Base-by-base conservation (phyloP, 2,113 vertebrate genomes). In the Heteronetta atricapilla region DNA sequence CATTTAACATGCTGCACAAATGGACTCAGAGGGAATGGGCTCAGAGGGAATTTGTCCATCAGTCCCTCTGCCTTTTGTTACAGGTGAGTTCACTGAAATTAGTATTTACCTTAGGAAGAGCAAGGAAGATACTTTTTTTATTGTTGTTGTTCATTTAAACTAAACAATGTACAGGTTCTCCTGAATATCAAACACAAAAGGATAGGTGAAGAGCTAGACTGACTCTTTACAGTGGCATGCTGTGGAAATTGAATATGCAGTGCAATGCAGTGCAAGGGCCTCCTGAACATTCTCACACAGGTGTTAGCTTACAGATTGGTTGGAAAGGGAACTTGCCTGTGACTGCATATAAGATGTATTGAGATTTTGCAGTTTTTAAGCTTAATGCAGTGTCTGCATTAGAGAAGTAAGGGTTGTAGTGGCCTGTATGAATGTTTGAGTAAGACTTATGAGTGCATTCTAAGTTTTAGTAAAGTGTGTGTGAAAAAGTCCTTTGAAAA, bases 321-420 rank as follows among this genome's bases (percentile, higher is more conserved):
- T 62, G 63, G 82, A 93, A 80, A 67, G 31, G 63, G 10, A 77
- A 38, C 38, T 31, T 48, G 26, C 11, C 40, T 87, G 16, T 62
- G 55, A 19, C 59, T 66, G 19, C 6, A 8, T 56, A 3, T 26
- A 40, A 53, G 53, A 21, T 3, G 0, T 48, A 15, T 0, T 48
- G 63, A 93, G 23, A 40, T 89, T 86, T 67, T 79, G 53, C 44
- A 64, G 18, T 19, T 78, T 76, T 91, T 58, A 56, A 21, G 11
- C 19, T 73, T 62, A 56, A 53, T 33, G 28, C 7, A 31, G 59
- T 74, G 40, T 13, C 34, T 77, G 10, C 19, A n/a, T 11, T 80
- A 55, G 14, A 74, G 23, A 78, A 20, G 20, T 73, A 86, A 76
- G 62, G 68, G 82, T 13, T 2, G 5, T 12, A 68, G 26, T 5